Percentiles rank a stretch among this genome's conserved stretches.
Evolutionary conservation across 2,888 invertebrate species (phyloP).

Genomic region (Drosophila algonquin): DNA sequence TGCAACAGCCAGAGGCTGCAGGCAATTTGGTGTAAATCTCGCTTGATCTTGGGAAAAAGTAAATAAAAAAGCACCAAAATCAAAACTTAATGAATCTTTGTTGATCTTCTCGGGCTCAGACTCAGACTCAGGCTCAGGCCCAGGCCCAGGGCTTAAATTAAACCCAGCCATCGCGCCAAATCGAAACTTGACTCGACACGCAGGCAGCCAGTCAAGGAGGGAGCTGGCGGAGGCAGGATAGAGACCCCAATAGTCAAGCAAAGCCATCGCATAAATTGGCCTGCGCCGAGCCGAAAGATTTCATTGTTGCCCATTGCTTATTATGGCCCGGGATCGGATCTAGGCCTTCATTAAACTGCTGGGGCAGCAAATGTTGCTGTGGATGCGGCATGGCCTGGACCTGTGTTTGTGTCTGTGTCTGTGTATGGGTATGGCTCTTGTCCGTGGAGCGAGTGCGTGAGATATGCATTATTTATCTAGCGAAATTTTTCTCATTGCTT

Average conservation of each 20-base stretch:
- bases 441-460: constrained; percentile 76
- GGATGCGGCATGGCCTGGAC: neutral
- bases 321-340: constrained; percentile 71
- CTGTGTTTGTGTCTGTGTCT: constrained; percentile 9
- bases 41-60: constrained; percentile 74
- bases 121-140: constrained; percentile 17
- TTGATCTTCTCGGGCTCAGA: constrained; percentile 23
- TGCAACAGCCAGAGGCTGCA: constrained; percentile 18
- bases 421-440: constrained; percentile 36
- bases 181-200: constrained; percentile 55
- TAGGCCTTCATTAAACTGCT: constrained; percentile 72
- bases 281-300: constrained; percentile 41
- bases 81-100: constrained; percentile 72
- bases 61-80: constrained; percentile 62
- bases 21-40: constrained; percentile 73
- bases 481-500: constrained; percentile 63
- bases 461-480: constrained; percentile 83
- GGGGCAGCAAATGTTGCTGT: constrained; percentile 16
- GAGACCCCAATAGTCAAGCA: constrained; percentile 19
- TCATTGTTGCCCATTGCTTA: constrained; percentile 58
- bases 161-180: constrained; percentile 71
- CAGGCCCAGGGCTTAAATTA: constrained; percentile 61
- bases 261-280: constrained; percentile 69
- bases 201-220: constrained; percentile 27
- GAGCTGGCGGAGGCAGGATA: constrained; percentile 5